Base-by-base conservation (phyloP, 35 echinoderm and acorn worm genomes). In the Diadema setosum region DNA sequence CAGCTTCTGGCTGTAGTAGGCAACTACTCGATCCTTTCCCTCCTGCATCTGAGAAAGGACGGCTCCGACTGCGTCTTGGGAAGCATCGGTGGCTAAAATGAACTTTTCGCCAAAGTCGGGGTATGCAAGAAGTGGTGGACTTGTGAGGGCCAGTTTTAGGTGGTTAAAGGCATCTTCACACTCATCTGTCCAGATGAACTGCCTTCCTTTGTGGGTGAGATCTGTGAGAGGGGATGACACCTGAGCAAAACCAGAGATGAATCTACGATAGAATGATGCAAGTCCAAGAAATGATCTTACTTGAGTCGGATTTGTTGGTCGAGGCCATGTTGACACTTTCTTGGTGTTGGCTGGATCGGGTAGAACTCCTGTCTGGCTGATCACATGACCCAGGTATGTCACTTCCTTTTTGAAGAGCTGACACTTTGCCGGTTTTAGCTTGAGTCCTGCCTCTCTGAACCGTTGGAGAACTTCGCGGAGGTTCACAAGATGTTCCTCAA, bases 1-100 rank as follows among this genome's bases (percentile, higher is more conserved):
- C 2, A 96, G 70, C 6, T 39, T 75, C 58, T 81, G 84, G 81
- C 94, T 96, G 29, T 80, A 81, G 36, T 92, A 96, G 23, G 94
- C 76, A 31, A 95, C 58, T 4, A 91, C 88, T 31, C 49, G 43
- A 60, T 91, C 93, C 20, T 75, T 45, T 23, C 90, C 86, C 65
- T 92, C 58, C 75, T 96, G 86, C 25, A 67, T n/a, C 57, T 92
- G 94, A 20, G 90, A 32, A 4, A 92, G 65, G 3, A 96, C 85
- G 2, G 94, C 59, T 36, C 94, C 94, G 50, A 92, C 75, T 30
- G 94, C 88, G 12, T 41, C 39, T 3, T 80, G 31, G 4, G 88
- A 91, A 18, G 85, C 94, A 65, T 88, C 88, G 9, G 94, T 85
- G 36, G 48, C 65, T 14, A 96, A 44, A 21, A 61, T 84, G 35